These are phyloP conservation scores for Orthonevra nobilis DNA, from an alignment of 2,888 invertebrate species.

Conservation along the genomic window DNA sequence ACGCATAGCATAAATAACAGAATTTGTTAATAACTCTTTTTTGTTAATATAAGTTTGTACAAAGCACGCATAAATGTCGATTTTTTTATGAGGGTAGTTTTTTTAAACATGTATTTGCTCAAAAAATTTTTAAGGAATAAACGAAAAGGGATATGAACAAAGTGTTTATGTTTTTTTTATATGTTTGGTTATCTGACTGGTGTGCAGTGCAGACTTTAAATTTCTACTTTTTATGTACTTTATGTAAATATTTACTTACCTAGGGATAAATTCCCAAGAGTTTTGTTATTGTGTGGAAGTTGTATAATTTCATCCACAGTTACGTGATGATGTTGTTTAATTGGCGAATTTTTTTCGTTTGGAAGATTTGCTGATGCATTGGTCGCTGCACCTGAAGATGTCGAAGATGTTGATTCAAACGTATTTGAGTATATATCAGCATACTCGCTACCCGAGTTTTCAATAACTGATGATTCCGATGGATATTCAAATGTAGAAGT, in stretches of 20 bases:
- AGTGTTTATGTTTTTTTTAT: no score
- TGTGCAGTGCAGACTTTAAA: slow-evolving; percentile 47
- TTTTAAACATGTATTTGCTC: not conserved
- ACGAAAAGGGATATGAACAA: slow-evolving; percentile 3
- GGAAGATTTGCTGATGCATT: not conserved
- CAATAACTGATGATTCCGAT: slow-evolving; percentile 90
- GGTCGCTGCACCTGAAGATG: slow-evolving; percentile 35
- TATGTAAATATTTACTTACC: slow-evolving; percentile 78
- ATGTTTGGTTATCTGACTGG: slow-evolving; percentile 13
- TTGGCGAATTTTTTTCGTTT: slow-evolving; percentile 70
- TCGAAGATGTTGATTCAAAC: slow-evolving; percentile 65
- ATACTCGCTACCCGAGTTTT: slow-evolving; percentile 81
- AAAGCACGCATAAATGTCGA: no score
- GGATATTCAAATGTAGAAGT: slow-evolving; percentile 96
- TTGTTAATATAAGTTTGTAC: no score
- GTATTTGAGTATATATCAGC: slow-evolving; percentile 73
- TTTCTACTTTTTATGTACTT: slow-evolving; percentile 14
- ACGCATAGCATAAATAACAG: slow-evolving; percentile 1
- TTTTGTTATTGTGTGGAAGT: slow-evolving; percentile 75
- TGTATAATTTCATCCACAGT: slow-evolving; percentile 79
- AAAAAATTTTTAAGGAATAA: not conserved
- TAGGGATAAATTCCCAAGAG: slow-evolving; percentile 79
- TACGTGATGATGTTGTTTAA: slow-evolving; percentile 76
- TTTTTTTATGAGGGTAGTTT: not conserved
- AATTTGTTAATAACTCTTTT: no score